Evolutionary conservation across 1,140 invertebrate species (phyloP).

Genomic region (Drosophila truncata): DNA sequence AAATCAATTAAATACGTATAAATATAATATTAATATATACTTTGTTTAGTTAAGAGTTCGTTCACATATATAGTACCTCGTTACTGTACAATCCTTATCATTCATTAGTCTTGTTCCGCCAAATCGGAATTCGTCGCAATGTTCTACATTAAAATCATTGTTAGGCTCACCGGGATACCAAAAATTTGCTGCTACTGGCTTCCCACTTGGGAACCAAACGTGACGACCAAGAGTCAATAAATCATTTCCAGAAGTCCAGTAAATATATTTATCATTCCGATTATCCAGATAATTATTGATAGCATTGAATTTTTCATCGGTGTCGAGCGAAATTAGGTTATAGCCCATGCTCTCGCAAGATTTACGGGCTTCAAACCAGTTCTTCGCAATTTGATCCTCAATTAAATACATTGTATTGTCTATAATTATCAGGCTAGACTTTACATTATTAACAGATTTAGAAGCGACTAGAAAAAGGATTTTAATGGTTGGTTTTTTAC

Average conservation of each 20-base stretch:
- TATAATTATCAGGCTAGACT: too few species aligned
- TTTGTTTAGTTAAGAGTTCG: not conserved
- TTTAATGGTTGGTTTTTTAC: too few species aligned
- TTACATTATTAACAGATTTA: too few species aligned
- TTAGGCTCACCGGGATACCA: constrained; percentile 24
- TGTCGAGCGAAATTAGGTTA: constrained; percentile 1
- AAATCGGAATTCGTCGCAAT: constrained; percentile 17
- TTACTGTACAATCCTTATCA: not conserved
- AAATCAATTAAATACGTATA: too few species aligned
- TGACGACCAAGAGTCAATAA: not conserved
- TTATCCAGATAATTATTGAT: not conserved
- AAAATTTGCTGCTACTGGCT: not conserved
- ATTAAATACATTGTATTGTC: too few species aligned
- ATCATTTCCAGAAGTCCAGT: constrained; percentile 1
- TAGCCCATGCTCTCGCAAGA: not conserved
- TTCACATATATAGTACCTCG: not conserved
- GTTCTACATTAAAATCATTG: not conserved
- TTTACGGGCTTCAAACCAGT: not conserved
- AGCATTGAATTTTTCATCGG: not conserved
- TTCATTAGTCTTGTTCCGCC: not conserved
- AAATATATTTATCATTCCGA: not conserved
- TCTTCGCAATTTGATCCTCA: too few species aligned
- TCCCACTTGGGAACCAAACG: not conserved
- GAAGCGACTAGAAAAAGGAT: too few species aligned
- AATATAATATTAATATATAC: too few species aligned